Conservation (phyloP, 2,888 invertebrate genomes). For the Drosophila limbata region DNA sequence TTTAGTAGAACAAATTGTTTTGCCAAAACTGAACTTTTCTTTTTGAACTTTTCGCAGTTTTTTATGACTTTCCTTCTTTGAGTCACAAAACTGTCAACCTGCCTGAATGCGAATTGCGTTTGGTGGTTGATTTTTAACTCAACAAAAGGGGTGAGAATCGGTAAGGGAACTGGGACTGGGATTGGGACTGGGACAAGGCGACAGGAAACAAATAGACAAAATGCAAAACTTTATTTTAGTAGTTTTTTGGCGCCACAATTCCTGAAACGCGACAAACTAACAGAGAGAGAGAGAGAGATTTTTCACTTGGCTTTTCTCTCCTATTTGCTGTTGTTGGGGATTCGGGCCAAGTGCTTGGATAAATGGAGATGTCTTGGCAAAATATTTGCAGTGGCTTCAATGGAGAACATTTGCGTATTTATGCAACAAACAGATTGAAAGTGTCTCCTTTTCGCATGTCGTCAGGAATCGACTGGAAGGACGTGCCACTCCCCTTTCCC, state of each 20-base stretch:
- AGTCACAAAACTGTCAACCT: conserved; percentile 47
- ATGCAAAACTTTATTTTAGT: conserved; percentile 81
- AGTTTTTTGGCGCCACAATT: conserved; percentile 78
- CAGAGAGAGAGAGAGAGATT: conserved; percentile 23
- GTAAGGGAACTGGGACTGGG: not conserved
- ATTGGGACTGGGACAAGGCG: conserved; percentile 52
- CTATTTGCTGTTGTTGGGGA: conserved; percentile 20
- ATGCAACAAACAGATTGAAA: conserved; percentile 48
- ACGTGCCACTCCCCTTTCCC: not conserved
- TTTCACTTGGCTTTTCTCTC: conserved; percentile 22
- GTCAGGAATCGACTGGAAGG: not conserved
- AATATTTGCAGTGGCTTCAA: conserved; percentile 61
- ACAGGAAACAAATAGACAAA: conserved; percentile 78
- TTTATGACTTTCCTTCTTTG: conserved; percentile 15
- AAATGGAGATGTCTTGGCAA: conserved; percentile 68
- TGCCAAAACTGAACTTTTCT: not conserved
- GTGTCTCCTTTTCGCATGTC: conserved; percentile 14
- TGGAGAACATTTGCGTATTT: conserved; percentile 69
- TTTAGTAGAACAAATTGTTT: not conserved
- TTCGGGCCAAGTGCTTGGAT: conserved; percentile 28
- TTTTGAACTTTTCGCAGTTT: not conserved
- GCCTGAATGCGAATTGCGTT: conserved; percentile 38
- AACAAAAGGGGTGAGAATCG: not conserved
- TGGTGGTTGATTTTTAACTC: conserved; percentile 39
- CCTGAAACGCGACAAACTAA: conserved; percentile 49